phyloP scores from a whole-genome alignment of 2,797 vertebrate genomes.

The Esox lucius region DNA sequence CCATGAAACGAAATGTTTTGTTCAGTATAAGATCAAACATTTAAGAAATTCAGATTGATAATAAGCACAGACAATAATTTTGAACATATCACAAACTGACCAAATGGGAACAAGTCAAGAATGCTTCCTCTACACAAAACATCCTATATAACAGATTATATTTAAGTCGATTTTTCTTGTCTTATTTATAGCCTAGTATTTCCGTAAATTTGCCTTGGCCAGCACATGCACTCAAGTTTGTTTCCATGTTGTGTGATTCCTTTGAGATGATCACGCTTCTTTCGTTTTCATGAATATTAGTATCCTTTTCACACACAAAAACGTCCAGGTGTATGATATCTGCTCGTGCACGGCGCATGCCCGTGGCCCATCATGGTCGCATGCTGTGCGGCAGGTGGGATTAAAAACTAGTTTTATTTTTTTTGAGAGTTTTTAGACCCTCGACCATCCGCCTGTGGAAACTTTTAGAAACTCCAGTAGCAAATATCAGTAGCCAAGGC shows the following conservation, averaged over 20 bases:
- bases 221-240: conserved; percentile 89
- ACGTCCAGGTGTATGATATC: conserved; percentile 67
- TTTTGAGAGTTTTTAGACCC: neutral
- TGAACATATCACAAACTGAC: conserved; percentile 94
- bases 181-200: conserved; percentile 75
- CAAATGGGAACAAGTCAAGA: conserved; percentile 93
- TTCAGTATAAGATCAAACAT: conserved; percentile 88
- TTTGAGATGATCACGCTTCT: conserved; percentile 33
- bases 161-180: conserved; percentile 69
- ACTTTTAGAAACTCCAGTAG: conserved; percentile 33
- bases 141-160: conserved; percentile 90
- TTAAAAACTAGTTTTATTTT: conserved; percentile 19
- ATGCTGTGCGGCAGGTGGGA: conserved; percentile 52
- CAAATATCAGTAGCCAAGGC: conserved; percentile 43
- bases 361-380: conserved; percentile 47
- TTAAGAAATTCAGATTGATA: conserved; percentile 92
- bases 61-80: conserved; percentile 94
- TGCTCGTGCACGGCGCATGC: conserved; percentile 65
- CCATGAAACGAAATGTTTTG: conserved; percentile 85
- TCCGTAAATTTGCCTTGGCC: conserved; percentile 79
- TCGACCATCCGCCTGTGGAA: conserved; percentile 51
- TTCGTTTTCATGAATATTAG: conserved; percentile 25
- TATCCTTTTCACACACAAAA: conserved; percentile 67
- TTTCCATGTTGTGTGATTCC: conserved; percentile 47
- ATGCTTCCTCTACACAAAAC: conserved; percentile 97